Conservation (phyloP, 2,888 invertebrate species). For the Perithous albicinctus region DNA sequence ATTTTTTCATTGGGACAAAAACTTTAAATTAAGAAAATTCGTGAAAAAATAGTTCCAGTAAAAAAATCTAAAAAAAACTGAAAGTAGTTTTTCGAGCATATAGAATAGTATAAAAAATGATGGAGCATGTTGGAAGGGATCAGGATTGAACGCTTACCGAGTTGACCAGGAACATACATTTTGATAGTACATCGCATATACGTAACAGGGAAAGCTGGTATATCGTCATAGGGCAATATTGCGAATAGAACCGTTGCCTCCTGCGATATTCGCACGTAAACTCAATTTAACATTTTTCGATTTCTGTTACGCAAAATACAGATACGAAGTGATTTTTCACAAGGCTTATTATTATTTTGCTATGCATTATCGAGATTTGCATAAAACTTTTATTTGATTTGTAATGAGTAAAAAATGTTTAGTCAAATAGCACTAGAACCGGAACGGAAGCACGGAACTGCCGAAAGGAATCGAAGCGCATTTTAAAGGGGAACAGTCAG, state of each 20-base stretch:
- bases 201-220: neutral
- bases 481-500: too few species aligned
- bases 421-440: neutral
- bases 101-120: too few species aligned
- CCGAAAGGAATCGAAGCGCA: too few species aligned
- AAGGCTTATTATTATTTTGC: neutral
- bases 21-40: too few species aligned
- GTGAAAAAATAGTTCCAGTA: too few species aligned
- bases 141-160: too few species aligned
- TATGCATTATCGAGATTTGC: neutral
- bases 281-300: neutral
- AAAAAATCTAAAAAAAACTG: too few species aligned
- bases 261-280: neutral
- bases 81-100: too few species aligned
- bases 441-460: too few species aligned
- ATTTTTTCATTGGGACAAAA: too few species aligned
- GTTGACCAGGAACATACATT: too few species aligned
- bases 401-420: neutral
- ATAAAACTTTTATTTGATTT: neutral
- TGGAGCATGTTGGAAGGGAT: too few species aligned
- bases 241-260: neutral
- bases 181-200: slow-evolving; percentile 1
- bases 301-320: neutral
- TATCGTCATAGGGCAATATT: neutral
- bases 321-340: neutral